Evolutionary conservation across 1,140 invertebrate species (phyloP), one percentile per base, ranked within the genome.

Genomic region (Forficula auricularia): DNA sequence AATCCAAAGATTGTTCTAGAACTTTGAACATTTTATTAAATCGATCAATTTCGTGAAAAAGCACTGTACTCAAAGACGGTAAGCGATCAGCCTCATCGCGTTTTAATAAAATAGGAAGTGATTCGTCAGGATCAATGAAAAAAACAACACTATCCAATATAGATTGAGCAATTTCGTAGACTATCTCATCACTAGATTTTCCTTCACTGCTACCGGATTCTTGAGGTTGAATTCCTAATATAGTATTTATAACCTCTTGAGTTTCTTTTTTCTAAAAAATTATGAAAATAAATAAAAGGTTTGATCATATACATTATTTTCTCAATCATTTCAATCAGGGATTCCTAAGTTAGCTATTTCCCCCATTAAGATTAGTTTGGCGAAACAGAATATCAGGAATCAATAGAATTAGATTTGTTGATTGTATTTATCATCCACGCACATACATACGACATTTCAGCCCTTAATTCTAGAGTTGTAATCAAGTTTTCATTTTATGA

Each of bases 41-140:
- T 44, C 84, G 64, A 49, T 88, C 82, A 0, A 84, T 73, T 64
- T 91, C 86, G 60, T 91, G 86, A 16, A 79, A 57, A 20, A 91
- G 62, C 7, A 90, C 84, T 1, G 82, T 87, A 0, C 82, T 84
- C 10, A 89, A 56, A 1, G 86, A 85, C 33, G 79, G 75, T 37
- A 82, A 54, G 48, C 84, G 69, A 22, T 72, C 76, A 52, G 72
- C 71, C 10, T 55, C 59, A 57, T 86, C 81, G 52, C 58, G 67
- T 67, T 61, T 60, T 30, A 70, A 56, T 38, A 77, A 56, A 12
- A 62, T 53, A 19, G 55, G 48, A 48, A 71, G 60, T 15, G 66
- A 60, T 20, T 71, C 58, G 33, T 79, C 73, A 12, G 65, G 57
- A 42, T 70, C 63, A 30, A 84, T 71, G 49, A 72, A 70, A 1